Evolutionary conservation across 2,888 invertebrate species (phyloP).

Genomic region (Apeira syringaria): DNA sequence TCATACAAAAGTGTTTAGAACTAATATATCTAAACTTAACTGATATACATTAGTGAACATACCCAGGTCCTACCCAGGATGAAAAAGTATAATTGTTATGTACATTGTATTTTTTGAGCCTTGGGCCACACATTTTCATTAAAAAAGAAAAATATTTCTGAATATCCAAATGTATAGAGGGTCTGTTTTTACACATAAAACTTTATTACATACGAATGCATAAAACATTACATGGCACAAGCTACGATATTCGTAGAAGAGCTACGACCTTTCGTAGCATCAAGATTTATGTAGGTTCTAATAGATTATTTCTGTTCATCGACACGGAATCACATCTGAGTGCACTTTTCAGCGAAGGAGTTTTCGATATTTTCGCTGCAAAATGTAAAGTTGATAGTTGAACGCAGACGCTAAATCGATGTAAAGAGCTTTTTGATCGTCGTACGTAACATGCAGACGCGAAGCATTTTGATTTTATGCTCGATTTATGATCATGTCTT

Average conservation of each 20-base stretch:
- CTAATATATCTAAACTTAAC: no score
- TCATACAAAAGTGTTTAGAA: no score
- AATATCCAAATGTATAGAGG: no score
- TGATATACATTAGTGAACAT: no score
- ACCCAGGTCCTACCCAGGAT: no score
- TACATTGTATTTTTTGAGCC: no score
- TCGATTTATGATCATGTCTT: slow-evolving; percentile 19
- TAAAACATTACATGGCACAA: slow-evolving; percentile 25
- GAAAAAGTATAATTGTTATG: no score
- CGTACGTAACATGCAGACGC: slow-evolving; percentile 18
- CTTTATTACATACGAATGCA: no score
- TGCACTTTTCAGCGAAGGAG: slow-evolving; percentile 18
- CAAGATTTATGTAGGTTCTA: slow-evolving; percentile 33
- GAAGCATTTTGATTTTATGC: slow-evolving; percentile 16
- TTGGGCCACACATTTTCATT: no score
- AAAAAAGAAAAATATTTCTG: no score
- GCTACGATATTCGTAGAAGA: slow-evolving; percentile 39
- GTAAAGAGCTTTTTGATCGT: slow-evolving; percentile 26
- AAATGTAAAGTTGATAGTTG: slow-evolving; percentile 18
- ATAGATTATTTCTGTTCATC: slow-evolving; percentile 36
- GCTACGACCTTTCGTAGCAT: slow-evolving; percentile 40
- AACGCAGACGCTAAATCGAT: slow-evolving; percentile 22
- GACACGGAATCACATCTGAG: slow-evolving; percentile 27
- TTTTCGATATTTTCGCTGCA: slow-evolving; percentile 17
- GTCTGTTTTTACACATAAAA: no score